Base-by-base conservation (phyloP, 1,140 invertebrate species). In the Drosophila arizonae region DNA sequence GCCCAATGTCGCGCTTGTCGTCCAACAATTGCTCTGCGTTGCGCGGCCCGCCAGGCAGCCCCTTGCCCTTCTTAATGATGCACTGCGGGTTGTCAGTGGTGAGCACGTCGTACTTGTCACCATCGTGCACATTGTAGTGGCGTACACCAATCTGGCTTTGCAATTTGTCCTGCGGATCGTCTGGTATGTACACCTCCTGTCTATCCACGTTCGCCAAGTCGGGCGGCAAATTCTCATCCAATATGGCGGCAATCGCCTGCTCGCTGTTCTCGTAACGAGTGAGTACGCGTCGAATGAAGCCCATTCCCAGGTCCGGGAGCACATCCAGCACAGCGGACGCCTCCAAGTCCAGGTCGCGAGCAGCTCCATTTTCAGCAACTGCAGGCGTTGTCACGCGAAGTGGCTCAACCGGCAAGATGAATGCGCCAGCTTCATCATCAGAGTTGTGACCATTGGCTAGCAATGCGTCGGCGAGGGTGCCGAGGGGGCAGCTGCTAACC, bases 21-120 rank as follows among this genome's bases (percentile, higher is more conserved):
- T 97, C 94, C 1, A 97, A 82, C 87, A 96, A 90, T 33, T 95
- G 93, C 28, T 93, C 93, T 0, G 95, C 84, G 79, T 95, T 93
- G 76, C 93, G 94, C 55, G 95, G 94, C 4, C 63, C 75, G 15
- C 85, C 87, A 1, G 91, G 90, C 63, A 92, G 41, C 10, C 89
- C 89, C 73, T 91, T 91, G 39, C 89, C 90, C 45, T 78, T 72
- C 79, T 92, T 92, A 5, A 92, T 90, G 6, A 92, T 87, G 55
- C 90, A 91, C 54, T 90, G 74, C 0, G 90, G 90, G 67, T 82
- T 92, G 46, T 95, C 93, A 52, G 93, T 92, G 4, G 93, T 94
- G 93, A 95, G 95, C 1, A 96, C 92, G 90, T 97, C 95, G 92
- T 96, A 96, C 84, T 96, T 93, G 90, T 96, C 95, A 55, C 95